phyloP scores from a whole-genome alignment of 2,797 vertebrate species.

The Emys orbicularis region DNA sequence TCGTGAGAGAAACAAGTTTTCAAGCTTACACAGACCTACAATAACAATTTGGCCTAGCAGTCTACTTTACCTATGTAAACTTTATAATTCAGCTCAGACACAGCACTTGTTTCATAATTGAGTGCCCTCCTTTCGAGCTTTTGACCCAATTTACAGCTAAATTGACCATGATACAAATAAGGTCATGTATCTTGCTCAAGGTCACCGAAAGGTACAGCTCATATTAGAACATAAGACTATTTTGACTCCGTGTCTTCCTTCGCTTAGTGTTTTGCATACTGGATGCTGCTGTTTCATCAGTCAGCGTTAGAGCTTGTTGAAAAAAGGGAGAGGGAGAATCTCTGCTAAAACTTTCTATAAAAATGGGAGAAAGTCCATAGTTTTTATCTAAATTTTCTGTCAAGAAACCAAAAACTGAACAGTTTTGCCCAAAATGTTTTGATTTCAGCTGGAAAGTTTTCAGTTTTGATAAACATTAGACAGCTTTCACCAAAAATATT shows the following conservation, averaged over 20 bases:
- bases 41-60: background rate
- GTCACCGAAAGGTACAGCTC: background rate
- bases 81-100: background rate
- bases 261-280: background rate
- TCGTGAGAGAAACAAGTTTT: too few species aligned
- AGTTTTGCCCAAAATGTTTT: background rate
- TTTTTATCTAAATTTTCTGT: background rate
- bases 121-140: background rate
- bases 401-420: background rate
- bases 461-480: background rate
- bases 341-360: background rate
- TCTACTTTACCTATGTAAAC: rapidly evolving
- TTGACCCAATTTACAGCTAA: background rate
- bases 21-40: background rate
- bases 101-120: background rate
- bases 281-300: background rate
- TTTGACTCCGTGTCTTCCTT: background rate
- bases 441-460: background rate
- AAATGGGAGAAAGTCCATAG: background rate
- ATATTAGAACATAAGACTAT: background rate
- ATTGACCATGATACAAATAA: background rate
- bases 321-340: background rate
- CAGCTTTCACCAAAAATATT: background rate
- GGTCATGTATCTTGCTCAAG: background rate
- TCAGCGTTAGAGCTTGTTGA: background rate